Conservation (phyloP, 64 coral and sea anemone genomes). For the Actinia tenebrosa region DNA sequence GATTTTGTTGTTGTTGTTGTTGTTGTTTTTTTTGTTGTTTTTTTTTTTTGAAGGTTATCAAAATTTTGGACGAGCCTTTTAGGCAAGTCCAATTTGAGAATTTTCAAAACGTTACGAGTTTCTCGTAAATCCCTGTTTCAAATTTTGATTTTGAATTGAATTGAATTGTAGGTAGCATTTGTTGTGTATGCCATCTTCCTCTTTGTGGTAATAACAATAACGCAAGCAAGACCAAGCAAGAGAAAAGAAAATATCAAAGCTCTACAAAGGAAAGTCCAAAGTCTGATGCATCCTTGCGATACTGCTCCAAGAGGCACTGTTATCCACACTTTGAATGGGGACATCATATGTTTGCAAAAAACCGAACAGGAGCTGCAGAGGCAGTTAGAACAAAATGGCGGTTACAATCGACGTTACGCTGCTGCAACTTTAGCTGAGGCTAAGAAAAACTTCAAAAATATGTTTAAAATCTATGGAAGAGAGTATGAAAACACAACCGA, state of each 20-base stretch:
- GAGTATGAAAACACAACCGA: neutral
- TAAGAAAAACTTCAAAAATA: slow-evolving; percentile 3
- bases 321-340: neutral
- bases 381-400: neutral
- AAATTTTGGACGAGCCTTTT: no score
- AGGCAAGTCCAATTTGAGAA: no score
- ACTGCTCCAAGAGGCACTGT: neutral
- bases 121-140: no score
- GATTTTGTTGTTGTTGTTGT: no score
- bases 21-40: no score
- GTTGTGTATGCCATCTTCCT: neutral
- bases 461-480: slow-evolving; percentile 10
- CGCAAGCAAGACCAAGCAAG: neutral
- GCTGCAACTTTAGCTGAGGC: neutral
- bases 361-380: neutral
- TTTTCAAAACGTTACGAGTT: no score
- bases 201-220: neutral
- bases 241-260: neutral
- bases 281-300: neutral
- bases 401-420: slow-evolving; percentile 10
- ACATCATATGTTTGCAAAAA: neutral
- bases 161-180: neutral
- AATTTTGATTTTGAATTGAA: no score
- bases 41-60: no score
- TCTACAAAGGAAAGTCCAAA: neutral